These are phyloP conservation scores for Chaetura pelagica DNA, from an alignment of 2,113 vertebrate species.

Conservation along the genomic window DNA sequence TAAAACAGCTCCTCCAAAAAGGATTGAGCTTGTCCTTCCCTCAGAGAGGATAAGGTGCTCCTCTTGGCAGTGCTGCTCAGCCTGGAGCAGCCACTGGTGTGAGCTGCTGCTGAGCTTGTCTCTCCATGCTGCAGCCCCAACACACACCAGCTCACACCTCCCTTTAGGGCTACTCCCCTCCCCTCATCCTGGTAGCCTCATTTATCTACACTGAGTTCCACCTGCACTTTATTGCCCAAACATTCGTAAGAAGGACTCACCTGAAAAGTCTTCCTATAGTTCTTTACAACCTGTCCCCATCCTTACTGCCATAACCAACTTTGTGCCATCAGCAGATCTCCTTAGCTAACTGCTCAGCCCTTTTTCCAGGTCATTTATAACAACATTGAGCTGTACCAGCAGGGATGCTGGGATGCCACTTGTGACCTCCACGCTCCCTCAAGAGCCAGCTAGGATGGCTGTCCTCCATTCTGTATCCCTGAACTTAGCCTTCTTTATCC, in stretches of 20 bases:
- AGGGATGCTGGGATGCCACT: fast-evolving
- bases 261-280: background rate
- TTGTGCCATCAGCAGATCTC: background rate
- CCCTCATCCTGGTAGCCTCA: background rate
- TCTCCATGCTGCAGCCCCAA: background rate
- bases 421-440: background rate
- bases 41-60: background rate
- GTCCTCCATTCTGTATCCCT: background rate
- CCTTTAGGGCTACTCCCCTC: background rate
- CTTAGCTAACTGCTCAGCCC: background rate
- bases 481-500: background rate
- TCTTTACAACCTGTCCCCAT: background rate
- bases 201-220: background rate
- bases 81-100: background rate
- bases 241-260: background rate
- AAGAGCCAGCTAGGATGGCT: background rate
- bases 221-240: background rate
- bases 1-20: background rate
- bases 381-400: background rate
- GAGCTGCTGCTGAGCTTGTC: background rate
- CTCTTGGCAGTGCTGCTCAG: background rate
- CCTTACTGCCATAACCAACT: background rate
- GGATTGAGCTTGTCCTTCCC: background rate
- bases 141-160: background rate
- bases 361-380: background rate